Evolutionary conservation across 2,113 vertebrate genomes (phyloP).

Genomic region (Pelobates fuscus): DNA sequence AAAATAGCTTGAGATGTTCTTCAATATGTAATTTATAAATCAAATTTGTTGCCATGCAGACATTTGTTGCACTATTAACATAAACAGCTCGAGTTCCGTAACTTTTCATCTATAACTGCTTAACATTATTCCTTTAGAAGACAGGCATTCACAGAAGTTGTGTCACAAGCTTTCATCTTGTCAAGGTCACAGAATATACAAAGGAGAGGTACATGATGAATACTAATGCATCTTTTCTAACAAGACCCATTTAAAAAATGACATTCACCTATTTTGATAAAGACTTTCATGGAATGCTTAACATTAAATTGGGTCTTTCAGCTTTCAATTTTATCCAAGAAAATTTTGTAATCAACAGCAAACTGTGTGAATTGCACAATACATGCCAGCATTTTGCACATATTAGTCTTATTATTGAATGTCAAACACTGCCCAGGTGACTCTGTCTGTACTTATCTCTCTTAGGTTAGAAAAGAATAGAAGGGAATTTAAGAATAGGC

Average conservation of each 20-base stretch:
- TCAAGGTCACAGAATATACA: slow-evolving; percentile 27
- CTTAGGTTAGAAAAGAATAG: no score
- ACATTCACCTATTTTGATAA: slow-evolving; percentile 18
- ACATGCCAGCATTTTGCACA: no score
- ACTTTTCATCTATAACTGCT: background rate
- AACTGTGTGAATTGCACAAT: no score
- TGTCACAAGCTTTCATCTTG: slow-evolving; percentile 20
- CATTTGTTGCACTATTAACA: slow-evolving; percentile 6
- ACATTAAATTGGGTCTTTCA: no score
- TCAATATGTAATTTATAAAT: no score
- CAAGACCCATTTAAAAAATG: slow-evolving; percentile 8
- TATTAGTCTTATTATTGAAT: no score
- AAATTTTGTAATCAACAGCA: no score
- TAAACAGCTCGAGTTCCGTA: background rate
- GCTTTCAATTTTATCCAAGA: no score
- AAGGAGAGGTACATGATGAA: slow-evolving; percentile 6
- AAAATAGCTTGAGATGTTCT: no score
- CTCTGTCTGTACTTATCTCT: no score
- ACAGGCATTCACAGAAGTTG: slow-evolving; percentile 14
- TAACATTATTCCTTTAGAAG: slow-evolving; percentile 5
- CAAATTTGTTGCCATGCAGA: background rate
- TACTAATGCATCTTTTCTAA: slow-evolving; percentile 22
- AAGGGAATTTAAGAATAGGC: no score
- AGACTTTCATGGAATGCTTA: background rate
- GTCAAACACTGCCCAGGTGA: no score